Evolutionary conservation across 2,797 vertebrate genomes (phyloP), one percentile per base, ranked within the genome.

Genomic region (Acestrorhynchus altus): DNA sequence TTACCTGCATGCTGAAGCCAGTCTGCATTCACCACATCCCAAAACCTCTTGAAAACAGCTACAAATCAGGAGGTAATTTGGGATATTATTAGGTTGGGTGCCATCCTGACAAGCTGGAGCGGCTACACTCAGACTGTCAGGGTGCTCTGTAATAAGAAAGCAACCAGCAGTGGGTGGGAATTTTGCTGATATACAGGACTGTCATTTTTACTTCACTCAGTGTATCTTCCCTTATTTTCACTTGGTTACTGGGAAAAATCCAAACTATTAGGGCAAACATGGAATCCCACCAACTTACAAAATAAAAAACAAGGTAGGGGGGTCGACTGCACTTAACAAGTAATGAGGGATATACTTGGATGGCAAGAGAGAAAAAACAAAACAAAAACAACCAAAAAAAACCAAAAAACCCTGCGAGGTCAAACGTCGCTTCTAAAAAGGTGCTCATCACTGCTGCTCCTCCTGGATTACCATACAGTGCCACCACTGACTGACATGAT

Each of bases 121-220:
- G 18, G 44, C 52, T 72, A 59, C 47, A 51, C 51, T 73, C 70
- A 72, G 52, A n/a, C 57, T n/a, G 64, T 79, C 52, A 68, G 35
- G 8, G 11, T 44, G 71, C 63, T 61, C 15, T 13, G 64, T 61
- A 79, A 74, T 69, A 73, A 79, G 67, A 71, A 68, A 69, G 77
- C 12, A 10, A 61, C 35, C 26, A n/a, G 54, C 24, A 49, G 71
- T 68, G 71, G 66, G 56, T 60, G 35, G 77, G 56, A 69, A 74
- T 61, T 61, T 74, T 65, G 51, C 60, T 60, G 71, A 79, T 60
- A 61, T 52, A 54, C 54, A 67, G 51, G 26, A 71, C 24, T 49
- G 64, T 47, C 64, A 39, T 31, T 59, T 59, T 59, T 31, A 24
- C 26, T 15, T 59, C 24, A 56, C 52, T 8, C 52, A 24, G 22